phyloP scores from a whole-genome alignment of 2,113 vertebrate species.

The Piprites chloris region DNA sequence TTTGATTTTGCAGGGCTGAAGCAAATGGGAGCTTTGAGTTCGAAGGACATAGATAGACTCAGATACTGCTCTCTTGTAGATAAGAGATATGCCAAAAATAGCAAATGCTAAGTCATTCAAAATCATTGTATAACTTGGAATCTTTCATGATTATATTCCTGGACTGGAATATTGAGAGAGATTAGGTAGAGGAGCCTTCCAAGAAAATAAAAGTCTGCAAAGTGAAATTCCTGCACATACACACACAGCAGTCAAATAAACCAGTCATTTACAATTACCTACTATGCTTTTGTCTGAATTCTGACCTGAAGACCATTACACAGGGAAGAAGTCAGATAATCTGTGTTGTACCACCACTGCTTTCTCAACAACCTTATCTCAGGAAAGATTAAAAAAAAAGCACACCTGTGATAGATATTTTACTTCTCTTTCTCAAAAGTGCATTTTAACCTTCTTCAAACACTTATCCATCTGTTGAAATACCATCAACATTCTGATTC shows the following conservation, averaged over 20 bases:
- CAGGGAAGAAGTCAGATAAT: background rate
- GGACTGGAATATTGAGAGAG: background rate
- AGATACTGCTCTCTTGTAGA: background rate
- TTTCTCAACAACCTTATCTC: background rate
- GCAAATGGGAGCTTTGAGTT: background rate
- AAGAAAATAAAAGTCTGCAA: background rate
- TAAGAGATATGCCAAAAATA: background rate
- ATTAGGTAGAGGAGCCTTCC: background rate
- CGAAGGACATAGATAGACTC: background rate
- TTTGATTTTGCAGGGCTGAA: background rate
- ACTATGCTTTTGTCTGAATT: background rate
- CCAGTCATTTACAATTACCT: background rate
- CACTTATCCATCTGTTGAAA: background rate
- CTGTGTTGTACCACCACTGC: background rate
- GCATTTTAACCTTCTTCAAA: background rate
- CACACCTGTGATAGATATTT: background rate
- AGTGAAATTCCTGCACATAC: background rate
- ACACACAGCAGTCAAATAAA: background rate
- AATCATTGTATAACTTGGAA: background rate
- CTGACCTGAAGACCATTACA: background rate
- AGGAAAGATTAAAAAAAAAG: background rate
- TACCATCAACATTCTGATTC: background rate
- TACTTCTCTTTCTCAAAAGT: background rate
- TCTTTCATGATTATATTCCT: background rate
- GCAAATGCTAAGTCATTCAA: background rate